Evolutionary conservation across 2,113 vertebrate species (phyloP).

Genomic region (Oryzias curvinotus): DNA sequence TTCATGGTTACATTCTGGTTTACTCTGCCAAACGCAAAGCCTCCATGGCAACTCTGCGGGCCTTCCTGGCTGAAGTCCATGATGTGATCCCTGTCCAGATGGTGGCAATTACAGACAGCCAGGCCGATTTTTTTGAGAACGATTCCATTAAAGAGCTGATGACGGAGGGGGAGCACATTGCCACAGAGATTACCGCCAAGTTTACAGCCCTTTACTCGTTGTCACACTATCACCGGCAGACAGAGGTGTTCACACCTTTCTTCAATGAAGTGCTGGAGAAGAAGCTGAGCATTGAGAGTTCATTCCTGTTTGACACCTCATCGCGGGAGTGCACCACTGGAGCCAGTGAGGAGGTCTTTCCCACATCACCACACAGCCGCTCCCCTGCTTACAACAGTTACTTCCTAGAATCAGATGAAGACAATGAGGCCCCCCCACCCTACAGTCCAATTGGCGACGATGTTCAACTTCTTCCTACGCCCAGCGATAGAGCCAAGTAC

Average conservation of each 20-base stretch:
- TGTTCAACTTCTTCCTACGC: slow-evolving; percentile 91
- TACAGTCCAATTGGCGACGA: slow-evolving; percentile 98
- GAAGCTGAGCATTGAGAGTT: slow-evolving; percentile 93
- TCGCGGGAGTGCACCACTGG: slow-evolving; percentile 83
- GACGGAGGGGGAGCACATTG: slow-evolving; percentile 98
- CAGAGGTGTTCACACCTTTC: slow-evolving; percentile 95
- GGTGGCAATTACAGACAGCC: slow-evolving; percentile 97
- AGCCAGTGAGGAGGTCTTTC: slow-evolving; percentile 88
- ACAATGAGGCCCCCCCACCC: slow-evolving; percentile 95
- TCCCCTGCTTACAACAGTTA: slow-evolving; percentile 87
- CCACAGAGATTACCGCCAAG: slow-evolving; percentile 95
- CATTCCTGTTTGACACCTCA: slow-evolving; percentile 87
- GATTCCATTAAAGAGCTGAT: slow-evolving; percentile 97
- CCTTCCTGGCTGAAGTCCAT: slow-evolving; percentile 95
- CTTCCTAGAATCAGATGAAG: slow-evolving; percentile 95
- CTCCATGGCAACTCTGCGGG: slow-evolving; percentile 97
- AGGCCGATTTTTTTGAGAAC: slow-evolving; percentile 98
- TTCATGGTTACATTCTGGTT: slow-evolving; percentile 98
- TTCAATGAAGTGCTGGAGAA: slow-evolving; percentile 97
- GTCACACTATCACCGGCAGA: slow-evolving; percentile 96
- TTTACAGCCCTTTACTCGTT: slow-evolving; percentile 97
- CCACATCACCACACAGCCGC: slow-evolving; percentile 88
- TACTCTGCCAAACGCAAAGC: slow-evolving; percentile 97
- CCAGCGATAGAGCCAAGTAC: slow-evolving; percentile 90
- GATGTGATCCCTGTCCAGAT: slow-evolving; percentile 97